These are phyloP conservation scores for Psittacula derbiana DNA, from an alignment of 2,797 vertebrate genomes.

Conservation along the genomic window DNA sequence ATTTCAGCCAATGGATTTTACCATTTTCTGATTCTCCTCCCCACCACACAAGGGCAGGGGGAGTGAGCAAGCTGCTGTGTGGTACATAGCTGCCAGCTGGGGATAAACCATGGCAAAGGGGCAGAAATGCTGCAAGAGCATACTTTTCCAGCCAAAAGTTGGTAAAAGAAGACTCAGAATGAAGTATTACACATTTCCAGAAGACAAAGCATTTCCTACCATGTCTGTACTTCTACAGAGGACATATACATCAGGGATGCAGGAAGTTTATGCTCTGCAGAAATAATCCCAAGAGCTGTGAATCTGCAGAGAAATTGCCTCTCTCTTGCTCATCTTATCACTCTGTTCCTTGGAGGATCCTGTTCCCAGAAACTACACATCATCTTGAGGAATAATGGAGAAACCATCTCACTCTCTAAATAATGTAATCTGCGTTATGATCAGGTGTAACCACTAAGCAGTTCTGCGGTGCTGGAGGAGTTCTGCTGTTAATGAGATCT, in stretches of 20 bases:
- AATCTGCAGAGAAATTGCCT: not conserved
- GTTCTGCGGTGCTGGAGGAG: not conserved
- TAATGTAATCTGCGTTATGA: not conserved
- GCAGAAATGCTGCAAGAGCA: not conserved
- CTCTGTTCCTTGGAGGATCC: not conserved
- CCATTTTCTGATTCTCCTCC: not conserved
- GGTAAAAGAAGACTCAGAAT: not conserved
- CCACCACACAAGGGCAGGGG: not conserved
- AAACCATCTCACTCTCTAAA: not conserved
- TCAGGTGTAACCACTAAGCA: not conserved
- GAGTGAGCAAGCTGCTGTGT: not conserved
- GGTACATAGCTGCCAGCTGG: not conserved
- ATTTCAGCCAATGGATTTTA: not conserved
- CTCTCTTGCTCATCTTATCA: not conserved
- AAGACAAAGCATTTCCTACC: not conserved
- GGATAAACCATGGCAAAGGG: not conserved
- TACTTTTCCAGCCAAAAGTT: not conserved
- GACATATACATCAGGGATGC: not conserved
- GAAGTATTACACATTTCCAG: not conserved
- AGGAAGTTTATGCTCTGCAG: not conserved
- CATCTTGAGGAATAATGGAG: not conserved
- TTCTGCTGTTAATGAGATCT: not conserved
- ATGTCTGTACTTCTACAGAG: not conserved
- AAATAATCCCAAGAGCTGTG: not conserved
- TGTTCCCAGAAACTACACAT: not conserved